Evolutionary conservation across 2,888 invertebrate genomes (phyloP), one percentile per base, ranked within the genome.

Genomic region (Plebejus anna): DNA sequence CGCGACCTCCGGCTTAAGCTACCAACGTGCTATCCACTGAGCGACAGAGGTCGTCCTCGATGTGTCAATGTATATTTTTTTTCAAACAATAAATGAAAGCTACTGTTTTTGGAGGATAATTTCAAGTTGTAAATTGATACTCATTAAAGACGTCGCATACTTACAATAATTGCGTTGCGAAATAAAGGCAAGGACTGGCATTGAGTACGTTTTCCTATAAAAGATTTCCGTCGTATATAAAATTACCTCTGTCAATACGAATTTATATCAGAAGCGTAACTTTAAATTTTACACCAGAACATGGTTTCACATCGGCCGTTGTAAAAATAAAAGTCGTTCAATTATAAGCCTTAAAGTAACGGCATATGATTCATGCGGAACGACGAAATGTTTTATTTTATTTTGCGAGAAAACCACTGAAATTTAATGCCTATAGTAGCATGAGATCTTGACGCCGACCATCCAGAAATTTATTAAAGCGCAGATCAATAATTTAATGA

Each of bases 401-500:
- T 79, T 81, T 81, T 78, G 75, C 76, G 61, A 77, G 76, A 81
- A 85, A 88, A 89, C 89, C 89, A 78, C 89, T 89, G 89, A 89
- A 89, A 89, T 82, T 83, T 79, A 85, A 90, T 82, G 83, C 87
- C 82, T 81, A 80, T 77, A 76, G 78, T 76, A 77, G 80, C 79
- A 80, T 79, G 80, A 78, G 80, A 82, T 79, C 80, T 73, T 73
- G 55, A 73, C 73, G 32, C 55, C 16, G 73, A 73, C 36, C 73
- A 55, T 55, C 47, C 32, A 55, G 47, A 73, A 55, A 73, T 73
- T 72, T 16, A 73, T 73, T 51, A 16, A 51, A 32, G 73, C 32
- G 16, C 32, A 73, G 51, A 28, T 55, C 32, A 32, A 51, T 42
- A 71, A 36, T 70, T 72, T 47, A 42, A 28, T 38, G 47, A 72